Evolutionary conservation across 2,888 invertebrate genomes (phyloP), one percentile per base, ranked within the genome.

Genomic region (Eucera pruinosa): DNA sequence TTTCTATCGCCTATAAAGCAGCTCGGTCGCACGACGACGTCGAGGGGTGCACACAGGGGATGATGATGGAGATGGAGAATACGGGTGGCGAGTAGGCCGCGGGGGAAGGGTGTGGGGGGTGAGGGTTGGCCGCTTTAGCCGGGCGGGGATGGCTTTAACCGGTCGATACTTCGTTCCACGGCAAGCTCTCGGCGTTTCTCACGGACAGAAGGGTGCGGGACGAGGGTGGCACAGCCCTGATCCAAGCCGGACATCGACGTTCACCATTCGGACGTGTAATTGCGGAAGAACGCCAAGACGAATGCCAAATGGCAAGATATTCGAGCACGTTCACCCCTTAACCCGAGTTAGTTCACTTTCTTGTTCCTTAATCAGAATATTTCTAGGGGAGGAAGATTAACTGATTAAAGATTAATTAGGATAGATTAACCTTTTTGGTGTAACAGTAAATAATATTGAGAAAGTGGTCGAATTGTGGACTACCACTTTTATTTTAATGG

Each of bases 131-230:
- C 79, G 83, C 74, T 81, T 76, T 76, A 78, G 65, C 76, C 81
- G 76, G 81, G 76, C 76, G 83, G 79, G 84, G 79, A 79, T 78
- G 81, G 81, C 84, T 85, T 84, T 84, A 74, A 74, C 83, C 73
- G 85, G 84, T 84, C 84, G 84, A 84, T 85, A 84, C 83, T 80
- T 81, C 39, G 81, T 81, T 83, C 79, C 67, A 77, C 77, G 72
- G 55, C 65, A 57, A 62, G 57, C 68, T 71, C 71, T 48, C 55
- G 47, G 50, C 57, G 52, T 71, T 64, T 48, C 78, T 48, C 64
- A 27, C 30, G 55, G 33, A 54, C 43, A 45, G 52, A 60, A 52
- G 60, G 57, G 74, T 39, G 73, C 58, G 65, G 57, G 50, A 27
- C 50, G 30, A 36, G n/a, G 60, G 47, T 50, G 74, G 71, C 78